Conservation (phyloP, 2,888 invertebrate genomes). For the Stenoptilia bipunctidactyla region DNA sequence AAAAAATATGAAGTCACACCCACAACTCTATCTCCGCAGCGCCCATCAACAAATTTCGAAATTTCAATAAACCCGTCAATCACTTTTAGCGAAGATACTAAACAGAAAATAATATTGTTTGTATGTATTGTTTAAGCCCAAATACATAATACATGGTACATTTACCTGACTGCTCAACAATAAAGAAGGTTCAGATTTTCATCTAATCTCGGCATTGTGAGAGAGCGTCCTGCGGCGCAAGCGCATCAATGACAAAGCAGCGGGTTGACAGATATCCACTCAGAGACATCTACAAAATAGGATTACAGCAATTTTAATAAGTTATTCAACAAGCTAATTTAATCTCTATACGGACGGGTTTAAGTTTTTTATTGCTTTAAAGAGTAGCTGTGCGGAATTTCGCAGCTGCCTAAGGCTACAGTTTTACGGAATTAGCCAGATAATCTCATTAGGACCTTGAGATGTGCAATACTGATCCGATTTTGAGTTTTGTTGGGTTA, state of each 20-base stretch:
- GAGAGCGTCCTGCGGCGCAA: constrained; percentile 47
- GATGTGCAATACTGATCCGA: constrained; percentile 16
- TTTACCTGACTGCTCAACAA: constrained; percentile 62
- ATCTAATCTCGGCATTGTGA: constrained; percentile 66
- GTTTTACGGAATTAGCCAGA: constrained; percentile 45
- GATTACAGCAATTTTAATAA: constrained; percentile 50
- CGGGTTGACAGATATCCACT: constrained; percentile 66
- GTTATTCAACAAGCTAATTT: constrained; percentile 5
- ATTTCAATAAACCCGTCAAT: constrained; percentile 53
- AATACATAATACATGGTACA: constrained; percentile 21
- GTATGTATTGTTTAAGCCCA: constrained; percentile 48
- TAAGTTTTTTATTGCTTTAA: background rate
- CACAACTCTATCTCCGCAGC: background rate
- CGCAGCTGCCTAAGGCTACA: constrained; percentile 39
- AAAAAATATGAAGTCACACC: too few species aligned
- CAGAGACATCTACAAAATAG: constrained; percentile 48
- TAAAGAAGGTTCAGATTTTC: constrained; percentile 55
- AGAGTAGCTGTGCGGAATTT: background rate
- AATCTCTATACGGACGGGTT: constrained; percentile 8
- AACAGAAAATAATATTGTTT: constrained; percentile 52
- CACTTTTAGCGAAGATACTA: constrained; percentile 13
- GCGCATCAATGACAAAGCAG: constrained; percentile 63
- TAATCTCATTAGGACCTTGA: constrained; percentile 45
- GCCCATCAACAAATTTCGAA: constrained; percentile 32
- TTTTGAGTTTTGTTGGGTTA: too few species aligned